phyloP scores from a whole-genome alignment of 2,888 invertebrate species.

The Torymus aiolomorphi region DNA sequence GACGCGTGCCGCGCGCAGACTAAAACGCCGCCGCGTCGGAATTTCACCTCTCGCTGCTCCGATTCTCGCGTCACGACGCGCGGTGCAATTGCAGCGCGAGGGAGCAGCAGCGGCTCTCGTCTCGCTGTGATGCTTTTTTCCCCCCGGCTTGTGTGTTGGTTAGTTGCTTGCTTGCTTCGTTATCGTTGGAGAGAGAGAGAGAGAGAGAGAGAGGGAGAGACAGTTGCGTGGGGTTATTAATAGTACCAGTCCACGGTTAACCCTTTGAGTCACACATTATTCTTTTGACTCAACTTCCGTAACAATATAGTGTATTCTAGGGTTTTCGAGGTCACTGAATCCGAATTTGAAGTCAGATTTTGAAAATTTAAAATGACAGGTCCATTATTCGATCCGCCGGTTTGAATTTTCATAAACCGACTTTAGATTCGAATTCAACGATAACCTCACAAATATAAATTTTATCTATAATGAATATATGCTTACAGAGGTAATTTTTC shows the following conservation, averaged over 20 bases:
- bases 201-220: constrained; percentile 65
- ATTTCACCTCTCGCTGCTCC: constrained; percentile 61
- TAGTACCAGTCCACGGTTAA: constrained; percentile 72
- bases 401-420: too few relatives aligned
- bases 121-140: constrained; percentile 44
- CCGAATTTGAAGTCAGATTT: too few relatives aligned
- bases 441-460: too few relatives aligned
- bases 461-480: too few relatives aligned
- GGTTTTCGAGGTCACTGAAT: too few relatives aligned
- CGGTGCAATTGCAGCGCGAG: constrained; percentile 64
- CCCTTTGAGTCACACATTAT: constrained; percentile 60
- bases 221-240: constrained; percentile 68
- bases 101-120: constrained; percentile 60
- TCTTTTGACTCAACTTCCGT: too few relatives aligned
- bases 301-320: too few relatives aligned
- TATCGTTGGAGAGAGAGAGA: constrained; percentile 74
- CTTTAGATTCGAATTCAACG: too few relatives aligned
- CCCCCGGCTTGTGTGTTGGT: constrained; percentile 37
- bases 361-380: too few relatives aligned
- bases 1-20: constrained; percentile 36
- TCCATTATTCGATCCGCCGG: too few relatives aligned
- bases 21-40: constrained; percentile 57
- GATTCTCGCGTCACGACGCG: constrained; percentile 61
- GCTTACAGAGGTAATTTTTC: too few relatives aligned
- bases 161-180: constrained; percentile 67